phyloP scores from a whole-genome alignment of 2,888 invertebrate species.

The Diloba caeruleocephala region DNA sequence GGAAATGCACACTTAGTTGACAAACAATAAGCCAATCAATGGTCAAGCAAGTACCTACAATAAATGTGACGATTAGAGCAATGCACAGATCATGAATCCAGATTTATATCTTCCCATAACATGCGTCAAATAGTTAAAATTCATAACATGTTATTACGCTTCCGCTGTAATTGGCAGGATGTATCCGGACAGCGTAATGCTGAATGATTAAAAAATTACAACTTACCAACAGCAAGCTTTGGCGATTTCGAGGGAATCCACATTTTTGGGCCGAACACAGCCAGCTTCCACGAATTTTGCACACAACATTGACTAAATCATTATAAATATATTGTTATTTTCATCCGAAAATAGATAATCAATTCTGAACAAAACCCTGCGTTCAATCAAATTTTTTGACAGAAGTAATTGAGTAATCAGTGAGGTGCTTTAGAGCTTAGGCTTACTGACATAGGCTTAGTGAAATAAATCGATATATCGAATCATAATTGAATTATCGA shows the following conservation, averaged over 20 bases:
- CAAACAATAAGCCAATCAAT: slow-evolving; percentile 38
- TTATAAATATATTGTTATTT: slow-evolving; percentile 56
- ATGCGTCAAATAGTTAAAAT: slow-evolving; percentile 71
- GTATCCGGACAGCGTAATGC: slow-evolving; percentile 65
- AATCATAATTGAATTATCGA: no score
- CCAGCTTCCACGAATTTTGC: slow-evolving; percentile 26
- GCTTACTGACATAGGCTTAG: no score
- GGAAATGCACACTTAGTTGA: slow-evolving; percentile 31
- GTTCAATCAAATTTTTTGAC: slow-evolving; percentile 55
- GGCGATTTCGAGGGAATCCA: slow-evolving; percentile 93
- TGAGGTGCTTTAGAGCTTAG: no score
- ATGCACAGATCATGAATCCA: slow-evolving; percentile 10
- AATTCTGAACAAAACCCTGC: slow-evolving; percentile 56
- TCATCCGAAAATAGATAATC: slow-evolving; percentile 58
- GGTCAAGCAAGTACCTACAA: slow-evolving; percentile 8
- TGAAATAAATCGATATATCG: no score
- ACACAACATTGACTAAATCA: slow-evolving; percentile 52
- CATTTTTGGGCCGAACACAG: slow-evolving; percentile 80
- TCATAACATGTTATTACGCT: slow-evolving; percentile 81
- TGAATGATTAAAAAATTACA: slow-evolving; percentile 75
- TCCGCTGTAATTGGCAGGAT: slow-evolving; percentile 83
- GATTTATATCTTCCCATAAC: slow-evolving; percentile 34
- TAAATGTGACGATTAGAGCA: slow-evolving; percentile 1
- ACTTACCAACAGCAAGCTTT: slow-evolving; percentile 93
- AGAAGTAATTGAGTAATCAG: no score